phyloP scores from a whole-genome alignment of 2,797 vertebrate species.

The Rhodeus uyekii region DNA sequence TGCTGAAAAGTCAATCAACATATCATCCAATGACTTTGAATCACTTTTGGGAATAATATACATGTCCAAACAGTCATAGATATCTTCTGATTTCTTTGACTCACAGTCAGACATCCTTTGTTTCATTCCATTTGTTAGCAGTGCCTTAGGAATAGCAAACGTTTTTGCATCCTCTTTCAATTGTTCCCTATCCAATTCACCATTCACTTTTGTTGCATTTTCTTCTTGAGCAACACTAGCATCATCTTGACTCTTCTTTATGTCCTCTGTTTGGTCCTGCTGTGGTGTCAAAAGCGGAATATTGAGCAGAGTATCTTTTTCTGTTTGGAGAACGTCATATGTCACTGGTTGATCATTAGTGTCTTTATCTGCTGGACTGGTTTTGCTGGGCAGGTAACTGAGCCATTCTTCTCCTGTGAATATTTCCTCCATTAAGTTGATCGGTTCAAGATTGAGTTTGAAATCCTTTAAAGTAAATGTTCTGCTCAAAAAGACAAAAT shows the following conservation, averaged over 20 bases:
- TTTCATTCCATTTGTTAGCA: constrained; percentile 14
- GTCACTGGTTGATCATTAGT: not conserved
- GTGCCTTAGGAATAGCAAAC: constrained; percentile 33
- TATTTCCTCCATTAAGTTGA: constrained; percentile 58
- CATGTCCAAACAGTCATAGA: constrained; percentile 39
- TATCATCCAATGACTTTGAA: not conserved
- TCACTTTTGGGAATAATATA: constrained; percentile 32
- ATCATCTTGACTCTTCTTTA: not conserved
- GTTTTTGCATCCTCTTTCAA: not conserved
- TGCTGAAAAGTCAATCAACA: constrained; percentile 43
- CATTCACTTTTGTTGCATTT: not conserved
- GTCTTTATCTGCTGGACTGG: not conserved
- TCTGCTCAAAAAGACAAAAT: constrained; percentile 44
- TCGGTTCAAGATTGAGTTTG: constrained; percentile 43
- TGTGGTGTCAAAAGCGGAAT: not conserved
- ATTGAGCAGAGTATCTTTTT: not conserved
- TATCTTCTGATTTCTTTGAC: constrained; percentile 1
- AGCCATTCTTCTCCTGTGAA: constrained; percentile 56
- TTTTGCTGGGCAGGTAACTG: constrained; percentile 42
- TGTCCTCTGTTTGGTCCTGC: not conserved
- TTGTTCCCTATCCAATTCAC: not conserved
- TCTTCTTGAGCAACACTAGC: constrained; percentile 12
- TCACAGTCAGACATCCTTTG: not conserved
- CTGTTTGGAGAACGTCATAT: not conserved
- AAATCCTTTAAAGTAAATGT: constrained; percentile 52